Evolutionary conservation across 2,888 invertebrate genomes (phyloP), one percentile per base, ranked within the genome.

Genomic region (Cosmia pyralina): DNA sequence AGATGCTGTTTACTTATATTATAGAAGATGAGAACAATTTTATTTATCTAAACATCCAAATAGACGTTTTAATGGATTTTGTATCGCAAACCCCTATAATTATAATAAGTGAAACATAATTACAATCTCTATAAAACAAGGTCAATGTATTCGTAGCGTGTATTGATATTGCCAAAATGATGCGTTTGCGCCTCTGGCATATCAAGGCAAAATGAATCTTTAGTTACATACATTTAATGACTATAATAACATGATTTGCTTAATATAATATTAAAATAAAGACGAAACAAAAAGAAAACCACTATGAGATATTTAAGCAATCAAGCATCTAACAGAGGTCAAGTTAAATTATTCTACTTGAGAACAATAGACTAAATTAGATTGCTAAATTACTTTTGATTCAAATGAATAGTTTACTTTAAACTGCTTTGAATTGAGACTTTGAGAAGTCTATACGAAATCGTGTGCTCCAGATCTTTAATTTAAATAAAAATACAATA

Each of bases 201-300:
- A 78, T 81, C 84, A 84, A 85, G 86, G 84, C 68, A 58, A 84
- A 71, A 73, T 53, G 13, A 70, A 76, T 75, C 48, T 66, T 53
- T 63, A 71, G 50, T 75, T 73, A 73, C 6, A 62, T 75, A 73
- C 3, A 65, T 72, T 38, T 71, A 76, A 84, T 46, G n/a, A 84
- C 46, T 69, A 48, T 52, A 74, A 80, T 81, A 57, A 53, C 46
- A 60, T 67, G 69, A 84, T 83, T 69, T 41, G 38, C 58, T 69
- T n/a, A n/a, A n/a, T n/a, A n/a, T 66, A 62, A 69, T 65, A 70
- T 68, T 52, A 17, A 64, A 83, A 79, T 72, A 57, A 53, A 69
- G 57, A 72, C 46, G 50, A 55, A 73, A 66, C 22, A 69, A 55
- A 73, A 74, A 55, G 17, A 34, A 53, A 38, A 58, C 19, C 58